Conservation (phyloP, 2,797 vertebrate species). For the Pteropus rufus region DNA sequence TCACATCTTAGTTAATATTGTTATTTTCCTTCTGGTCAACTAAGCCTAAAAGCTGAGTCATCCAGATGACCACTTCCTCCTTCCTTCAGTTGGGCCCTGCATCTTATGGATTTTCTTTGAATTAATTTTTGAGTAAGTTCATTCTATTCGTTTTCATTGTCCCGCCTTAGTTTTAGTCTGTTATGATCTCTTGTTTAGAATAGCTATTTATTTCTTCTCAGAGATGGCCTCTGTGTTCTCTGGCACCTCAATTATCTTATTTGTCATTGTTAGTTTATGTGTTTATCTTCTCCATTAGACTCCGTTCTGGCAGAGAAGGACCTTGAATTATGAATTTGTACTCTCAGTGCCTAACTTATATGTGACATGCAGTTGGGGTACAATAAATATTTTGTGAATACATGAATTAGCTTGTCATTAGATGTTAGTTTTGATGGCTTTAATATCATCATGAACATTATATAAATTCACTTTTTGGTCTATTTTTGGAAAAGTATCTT, state of each 20-base stretch:
- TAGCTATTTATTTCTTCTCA: background rate
- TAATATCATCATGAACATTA: background rate
- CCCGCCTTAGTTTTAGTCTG: background rate
- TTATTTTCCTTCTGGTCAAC: background rate
- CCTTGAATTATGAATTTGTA: background rate
- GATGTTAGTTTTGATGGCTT: conserved; percentile 17
- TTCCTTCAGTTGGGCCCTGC: background rate
- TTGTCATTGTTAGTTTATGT: background rate
- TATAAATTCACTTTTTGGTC: background rate
- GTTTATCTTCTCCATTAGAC: background rate
- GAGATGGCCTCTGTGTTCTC: background rate
- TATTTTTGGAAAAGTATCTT: conserved; percentile 12
- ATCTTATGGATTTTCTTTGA: background rate
- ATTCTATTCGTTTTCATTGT: background rate
- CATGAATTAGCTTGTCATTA: background rate
- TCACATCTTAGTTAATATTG: background rate
- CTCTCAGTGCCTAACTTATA: background rate
- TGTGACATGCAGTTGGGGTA: background rate
- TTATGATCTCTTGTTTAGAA: background rate
- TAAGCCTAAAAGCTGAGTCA: background rate
- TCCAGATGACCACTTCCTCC: background rate
- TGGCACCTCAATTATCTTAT: background rate
- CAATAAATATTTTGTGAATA: conserved; percentile 27
- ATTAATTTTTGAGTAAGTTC: background rate
- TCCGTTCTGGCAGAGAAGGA: background rate